phyloP scores from a whole-genome alignment of 2,888 invertebrate genomes.

The Hypselothyrea guttata region DNA sequence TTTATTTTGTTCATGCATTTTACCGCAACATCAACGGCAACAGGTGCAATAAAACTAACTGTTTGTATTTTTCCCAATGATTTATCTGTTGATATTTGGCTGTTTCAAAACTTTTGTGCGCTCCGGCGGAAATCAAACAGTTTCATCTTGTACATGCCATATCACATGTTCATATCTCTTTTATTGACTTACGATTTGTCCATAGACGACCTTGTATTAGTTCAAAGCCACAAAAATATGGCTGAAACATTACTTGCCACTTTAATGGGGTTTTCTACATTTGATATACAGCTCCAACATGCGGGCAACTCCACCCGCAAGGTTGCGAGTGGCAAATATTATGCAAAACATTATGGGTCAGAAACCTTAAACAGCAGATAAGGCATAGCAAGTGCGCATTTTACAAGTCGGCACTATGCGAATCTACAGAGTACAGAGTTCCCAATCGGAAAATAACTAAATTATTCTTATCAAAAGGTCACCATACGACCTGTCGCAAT shows the following conservation, averaged over 20 bases:
- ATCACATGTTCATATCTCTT: conserved; percentile 9
- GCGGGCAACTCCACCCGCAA: conserved; percentile 32
- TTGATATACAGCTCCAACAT: conserved; percentile 23
- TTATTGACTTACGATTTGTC: conserved; percentile 17
- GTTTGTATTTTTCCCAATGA: conserved; percentile 36
- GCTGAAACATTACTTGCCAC: conserved; percentile 19
- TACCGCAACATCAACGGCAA: conserved; percentile 14
- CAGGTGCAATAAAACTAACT: conserved; percentile 28
- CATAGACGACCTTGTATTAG: conserved; percentile 49
- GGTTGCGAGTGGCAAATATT: conserved; percentile 3
- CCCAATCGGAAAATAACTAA: too few species aligned
- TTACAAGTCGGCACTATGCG: not conserved
- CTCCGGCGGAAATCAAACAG: conserved; percentile 35
- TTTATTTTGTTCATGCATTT: conserved; percentile 36
- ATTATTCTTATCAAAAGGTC: too few species aligned
- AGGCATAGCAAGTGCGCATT: not conserved
- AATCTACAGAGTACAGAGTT: too few species aligned
- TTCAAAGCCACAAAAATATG: conserved; percentile 39
- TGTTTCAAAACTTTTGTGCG: conserved; percentile 37
- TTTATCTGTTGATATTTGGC: conserved; percentile 38
- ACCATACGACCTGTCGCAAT: too few species aligned
- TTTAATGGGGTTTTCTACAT: not conserved
- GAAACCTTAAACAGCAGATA: conserved; percentile 11
- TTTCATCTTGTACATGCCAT: not conserved
- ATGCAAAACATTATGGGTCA: conserved; percentile 23